Percentiles rank a stretch among this genome's conserved stretches.
These are phyloP conservation scores for Neosilurus hyrtlii DNA, from an alignment of 2,797 vertebrate genomes.

Conservation along the genomic window DNA sequence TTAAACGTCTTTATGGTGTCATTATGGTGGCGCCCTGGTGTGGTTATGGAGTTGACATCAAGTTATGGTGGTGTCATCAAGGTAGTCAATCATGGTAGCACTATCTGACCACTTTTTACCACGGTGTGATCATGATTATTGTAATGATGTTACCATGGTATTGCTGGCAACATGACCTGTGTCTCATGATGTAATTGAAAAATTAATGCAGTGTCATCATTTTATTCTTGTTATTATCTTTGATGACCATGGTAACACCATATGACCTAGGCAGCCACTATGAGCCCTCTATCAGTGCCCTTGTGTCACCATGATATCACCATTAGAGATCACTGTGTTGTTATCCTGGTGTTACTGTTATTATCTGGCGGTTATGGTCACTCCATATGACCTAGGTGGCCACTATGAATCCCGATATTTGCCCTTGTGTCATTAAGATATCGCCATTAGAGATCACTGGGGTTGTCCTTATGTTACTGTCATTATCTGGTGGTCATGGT, in stretches of 20 bases:
- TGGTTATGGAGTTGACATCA: background rate
- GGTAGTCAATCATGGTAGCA: background rate
- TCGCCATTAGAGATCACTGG: background rate
- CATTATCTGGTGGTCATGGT: too few species aligned
- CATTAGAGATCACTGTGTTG: background rate
- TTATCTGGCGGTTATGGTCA: too few species aligned
- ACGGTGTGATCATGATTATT: slow-evolving; percentile 17
- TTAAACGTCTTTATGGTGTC: slow-evolving; percentile 2
- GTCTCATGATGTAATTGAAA: background rate
- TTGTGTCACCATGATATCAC: background rate
- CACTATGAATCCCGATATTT: too few species aligned
- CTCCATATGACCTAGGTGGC: too few species aligned
- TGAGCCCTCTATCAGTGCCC: too few species aligned
- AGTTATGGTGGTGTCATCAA: background rate
- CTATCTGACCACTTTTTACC: background rate
- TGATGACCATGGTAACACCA: too few species aligned
- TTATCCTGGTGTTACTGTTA: too few species aligned
- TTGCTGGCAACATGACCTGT: background rate
- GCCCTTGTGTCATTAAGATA: too few species aligned
- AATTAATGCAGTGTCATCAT: background rate
- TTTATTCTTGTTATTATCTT: too few species aligned
- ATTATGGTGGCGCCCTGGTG: slow-evolving; percentile 12
- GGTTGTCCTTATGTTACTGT: too few species aligned
- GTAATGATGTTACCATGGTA: background rate
- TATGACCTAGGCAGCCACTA: too few species aligned